Conservation (phyloP, 2,888 invertebrate genomes). For the Phengaris alcon region DNA sequence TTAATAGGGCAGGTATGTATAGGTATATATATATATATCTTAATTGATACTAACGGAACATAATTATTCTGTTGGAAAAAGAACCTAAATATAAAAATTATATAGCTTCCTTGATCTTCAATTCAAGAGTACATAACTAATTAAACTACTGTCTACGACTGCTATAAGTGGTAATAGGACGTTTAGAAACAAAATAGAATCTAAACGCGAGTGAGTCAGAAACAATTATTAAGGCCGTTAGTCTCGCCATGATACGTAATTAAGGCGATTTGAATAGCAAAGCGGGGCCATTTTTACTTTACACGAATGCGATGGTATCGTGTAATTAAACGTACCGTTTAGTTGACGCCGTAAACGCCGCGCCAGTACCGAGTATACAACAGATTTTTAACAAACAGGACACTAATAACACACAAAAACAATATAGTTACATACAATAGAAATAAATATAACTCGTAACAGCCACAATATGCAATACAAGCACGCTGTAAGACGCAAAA, state of each 20-base stretch:
- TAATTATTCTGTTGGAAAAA: too few relatives aligned
- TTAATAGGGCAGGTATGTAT: too few relatives aligned
- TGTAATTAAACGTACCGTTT: slow-evolving; percentile 70
- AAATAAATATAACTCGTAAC: too few relatives aligned
- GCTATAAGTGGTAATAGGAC: slow-evolving; percentile 9
- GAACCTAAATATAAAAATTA: too few relatives aligned
- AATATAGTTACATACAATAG: background rate
- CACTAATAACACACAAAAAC: background rate
- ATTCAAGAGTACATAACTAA: background rate
- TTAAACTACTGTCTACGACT: background rate
- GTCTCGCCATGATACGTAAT: slow-evolving; percentile 54
- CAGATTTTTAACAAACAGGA: background rate
- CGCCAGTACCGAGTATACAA: slow-evolving; percentile 34
- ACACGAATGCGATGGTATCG: slow-evolving; percentile 66
- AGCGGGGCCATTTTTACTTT: slow-evolving; percentile 67
- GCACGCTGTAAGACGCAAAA: background rate
- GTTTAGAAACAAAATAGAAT: slow-evolving; percentile 32
- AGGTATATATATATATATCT: too few relatives aligned
- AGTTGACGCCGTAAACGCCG: slow-evolving; percentile 58
- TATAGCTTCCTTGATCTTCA: background rate
- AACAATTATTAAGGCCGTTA: slow-evolving; percentile 41
- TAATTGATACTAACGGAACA: too few relatives aligned
- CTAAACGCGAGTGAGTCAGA: slow-evolving; percentile 33
- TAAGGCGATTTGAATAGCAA: slow-evolving; percentile 69
- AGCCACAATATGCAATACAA: background rate